These are phyloP conservation scores for Deroplatys truncata DNA, from an alignment of 2,888 invertebrate species.

Conservation along the genomic window DNA sequence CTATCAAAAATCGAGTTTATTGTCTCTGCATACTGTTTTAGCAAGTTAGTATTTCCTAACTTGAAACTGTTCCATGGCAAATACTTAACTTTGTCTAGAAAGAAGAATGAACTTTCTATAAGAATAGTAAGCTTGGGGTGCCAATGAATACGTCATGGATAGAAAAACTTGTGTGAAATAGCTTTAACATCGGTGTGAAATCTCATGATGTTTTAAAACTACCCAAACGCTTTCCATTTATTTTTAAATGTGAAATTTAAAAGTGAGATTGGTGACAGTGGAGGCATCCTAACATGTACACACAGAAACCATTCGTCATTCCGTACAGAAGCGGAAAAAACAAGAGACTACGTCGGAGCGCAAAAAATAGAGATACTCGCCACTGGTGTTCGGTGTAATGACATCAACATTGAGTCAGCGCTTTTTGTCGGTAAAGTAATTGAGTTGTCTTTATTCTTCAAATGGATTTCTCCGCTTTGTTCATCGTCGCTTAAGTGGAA, in stretches of 20 bases:
- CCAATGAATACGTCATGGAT: no score
- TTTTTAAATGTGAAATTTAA: neutral
- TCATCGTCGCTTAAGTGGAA: neutral
- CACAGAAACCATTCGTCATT: neutral
- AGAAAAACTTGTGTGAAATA: no score
- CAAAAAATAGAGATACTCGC: neutral
- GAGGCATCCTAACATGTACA: neutral
- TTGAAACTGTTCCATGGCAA: no score
- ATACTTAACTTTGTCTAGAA: no score
- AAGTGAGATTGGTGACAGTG: neutral
- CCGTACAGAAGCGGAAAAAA: neutral
- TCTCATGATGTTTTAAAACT: no score
- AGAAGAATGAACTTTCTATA: no score
- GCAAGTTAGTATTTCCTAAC: no score
- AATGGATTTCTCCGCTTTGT: neutral
- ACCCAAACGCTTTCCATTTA: neutral
- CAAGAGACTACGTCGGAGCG: neutral
- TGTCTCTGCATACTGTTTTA: no score
- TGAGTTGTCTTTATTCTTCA: neutral
- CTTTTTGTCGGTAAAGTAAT: neutral
- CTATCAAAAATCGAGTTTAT: no score
- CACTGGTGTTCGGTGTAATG: neutral
- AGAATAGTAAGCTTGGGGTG: no score
- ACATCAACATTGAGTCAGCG: neutral
- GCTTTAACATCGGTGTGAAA: no score